These are phyloP conservation scores for rabbit (Oryctolagus cuniculus) DNA, from an alignment of 2,113 vertebrate species.

Conservation along the genomic window mOryCun1.1 NC_091436.1:140262001-140262500, in stretches of 20 bases:
- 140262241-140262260: not conserved
- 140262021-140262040: too few relatives aligned
- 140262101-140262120: too few relatives aligned
- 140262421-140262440: not conserved
- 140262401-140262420: not conserved
- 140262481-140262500: not conserved
- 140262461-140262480: not conserved
- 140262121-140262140: too few relatives aligned
- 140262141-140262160: too few relatives aligned
- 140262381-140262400: not conserved
- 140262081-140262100: too few relatives aligned
- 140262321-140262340: not conserved
- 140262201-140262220: not conserved
- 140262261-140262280: slow-evolving; percentile 33
- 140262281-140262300: not conserved
- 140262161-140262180: too few relatives aligned
- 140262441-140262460: not conserved
- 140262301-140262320: not conserved
- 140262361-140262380: not conserved
- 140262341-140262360: not conserved
- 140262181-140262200: too few relatives aligned
- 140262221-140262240: not conserved
- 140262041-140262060: too few relatives aligned
- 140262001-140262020: too few relatives aligned
- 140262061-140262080: too few relatives aligned